Evolutionary conservation across 2,797 vertebrate genomes (phyloP).

Genomic region (Darevskia nairensis): DNA sequence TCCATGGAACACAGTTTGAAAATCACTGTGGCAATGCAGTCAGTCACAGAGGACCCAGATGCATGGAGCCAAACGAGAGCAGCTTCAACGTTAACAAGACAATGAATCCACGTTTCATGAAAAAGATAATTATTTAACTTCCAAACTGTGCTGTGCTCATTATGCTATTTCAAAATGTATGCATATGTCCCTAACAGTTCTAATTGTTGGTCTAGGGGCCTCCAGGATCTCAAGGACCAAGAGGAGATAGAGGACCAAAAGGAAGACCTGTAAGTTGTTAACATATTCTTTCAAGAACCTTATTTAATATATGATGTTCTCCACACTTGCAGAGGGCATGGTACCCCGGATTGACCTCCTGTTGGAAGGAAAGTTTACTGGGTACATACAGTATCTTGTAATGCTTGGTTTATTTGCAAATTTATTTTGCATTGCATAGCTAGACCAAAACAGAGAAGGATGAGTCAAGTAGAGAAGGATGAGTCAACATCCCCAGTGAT

Average conservation of each 20-base stretch:
- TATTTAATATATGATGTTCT: background rate
- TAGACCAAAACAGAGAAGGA: background rate
- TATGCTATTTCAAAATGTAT: slow-evolving; percentile 11
- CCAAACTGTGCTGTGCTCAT: background rate
- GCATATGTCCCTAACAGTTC: slow-evolving; percentile 24
- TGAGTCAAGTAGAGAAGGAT: background rate
- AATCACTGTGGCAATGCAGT: background rate
- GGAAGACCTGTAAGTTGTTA: slow-evolving; percentile 89
- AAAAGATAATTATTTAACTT: background rate
- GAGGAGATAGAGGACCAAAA: slow-evolving; percentile 91
- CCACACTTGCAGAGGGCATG: background rate
- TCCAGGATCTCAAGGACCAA: slow-evolving; percentile 90
- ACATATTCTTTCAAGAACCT: slow-evolving; percentile 8
- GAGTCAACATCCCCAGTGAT: background rate
- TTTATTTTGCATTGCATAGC: background rate
- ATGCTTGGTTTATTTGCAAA: background rate
- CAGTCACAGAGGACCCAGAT: background rate
- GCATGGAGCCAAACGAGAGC: background rate
- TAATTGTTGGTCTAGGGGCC: slow-evolving; percentile 84
- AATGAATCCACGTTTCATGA: background rate
- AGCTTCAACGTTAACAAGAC: background rate
- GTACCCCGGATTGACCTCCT: background rate
- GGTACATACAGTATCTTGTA: too few relatives aligned
- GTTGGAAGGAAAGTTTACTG: background rate
- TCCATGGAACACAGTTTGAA: background rate